These are phyloP conservation scores for Abrostola triplasia DNA, from an alignment of 2,888 invertebrate species.

Conservation along the genomic window DNA sequence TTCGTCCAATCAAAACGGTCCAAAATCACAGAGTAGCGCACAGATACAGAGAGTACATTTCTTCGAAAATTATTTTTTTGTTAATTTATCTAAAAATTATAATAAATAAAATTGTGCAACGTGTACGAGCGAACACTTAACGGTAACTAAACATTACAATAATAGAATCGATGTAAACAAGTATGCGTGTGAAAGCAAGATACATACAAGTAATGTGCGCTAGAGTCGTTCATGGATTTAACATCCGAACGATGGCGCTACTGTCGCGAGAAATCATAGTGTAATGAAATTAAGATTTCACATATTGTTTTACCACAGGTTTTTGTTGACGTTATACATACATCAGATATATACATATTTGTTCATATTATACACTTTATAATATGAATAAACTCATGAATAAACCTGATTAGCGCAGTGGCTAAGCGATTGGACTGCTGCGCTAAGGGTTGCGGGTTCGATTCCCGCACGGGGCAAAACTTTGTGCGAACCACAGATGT, in stretches of 20 bases:
- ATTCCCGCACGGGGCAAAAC: too few species aligned
- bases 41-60: constrained; percentile 36
- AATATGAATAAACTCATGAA: too few species aligned
- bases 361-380: not conserved
- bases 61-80: constrained; percentile 6
- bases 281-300: constrained; percentile 46
- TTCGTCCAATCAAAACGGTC: constrained; percentile 28
- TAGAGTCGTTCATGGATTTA: constrained; percentile 46
- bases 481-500: too few species aligned
- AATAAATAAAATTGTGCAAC: constrained; percentile 13
- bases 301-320: constrained; percentile 19
- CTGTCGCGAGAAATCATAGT: constrained; percentile 61
- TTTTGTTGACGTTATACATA: not conserved
- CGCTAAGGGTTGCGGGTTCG: too few species aligned
- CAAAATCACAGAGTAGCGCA: constrained; percentile 53
- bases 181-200: constrained; percentile 69
- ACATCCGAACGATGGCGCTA: constrained; percentile 61
- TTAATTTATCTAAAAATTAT: not conserved
- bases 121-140: constrained; percentile 44
- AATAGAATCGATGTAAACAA: constrained; percentile 60
- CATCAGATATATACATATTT: not conserved
- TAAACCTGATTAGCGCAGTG: too few species aligned
- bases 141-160: constrained; percentile 61
- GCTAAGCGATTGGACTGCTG: too few species aligned
- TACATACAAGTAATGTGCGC: constrained; percentile 58